phyloP scores from a whole-genome alignment of 1,140 invertebrate species.

The Ips typographus region DNA sequence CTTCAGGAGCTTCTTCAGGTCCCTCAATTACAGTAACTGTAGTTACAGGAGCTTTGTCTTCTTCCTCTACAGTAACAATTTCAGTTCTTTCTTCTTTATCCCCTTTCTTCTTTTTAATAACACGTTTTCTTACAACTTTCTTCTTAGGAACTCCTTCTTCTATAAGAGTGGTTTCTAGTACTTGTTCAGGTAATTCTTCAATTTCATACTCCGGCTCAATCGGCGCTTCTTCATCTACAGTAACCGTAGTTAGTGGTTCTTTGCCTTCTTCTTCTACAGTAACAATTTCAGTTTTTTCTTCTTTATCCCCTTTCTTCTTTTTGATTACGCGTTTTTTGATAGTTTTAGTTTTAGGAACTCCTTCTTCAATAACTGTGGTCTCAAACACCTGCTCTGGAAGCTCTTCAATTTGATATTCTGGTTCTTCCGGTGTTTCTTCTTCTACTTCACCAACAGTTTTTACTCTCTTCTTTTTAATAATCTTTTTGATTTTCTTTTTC shows the following conservation, averaged over 20 bases:
- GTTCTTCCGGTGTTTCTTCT: conserved; percentile 49
- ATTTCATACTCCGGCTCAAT: conserved; percentile 43
- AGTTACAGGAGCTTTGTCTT: conserved; percentile 46
- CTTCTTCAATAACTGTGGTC: conserved; percentile 31
- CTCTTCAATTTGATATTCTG: conserved; percentile 36
- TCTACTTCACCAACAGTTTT: conserved; percentile 52
- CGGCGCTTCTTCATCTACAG: conserved; percentile 42
- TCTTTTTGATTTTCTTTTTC: conserved; percentile 20
- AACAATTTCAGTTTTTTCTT: conserved; percentile 47
- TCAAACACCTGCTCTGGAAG: conserved; percentile 44
- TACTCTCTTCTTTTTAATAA: conserved; percentile 13
- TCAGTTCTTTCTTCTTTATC: conserved; percentile 48
- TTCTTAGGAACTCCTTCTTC: conserved; percentile 34
- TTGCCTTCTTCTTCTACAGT: conserved; percentile 52
- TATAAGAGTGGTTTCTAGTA: conserved; percentile 35
- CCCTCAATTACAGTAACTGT: conserved; percentile 45
- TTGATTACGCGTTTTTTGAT: conserved; percentile 39
- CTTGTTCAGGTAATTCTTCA: conserved; percentile 46
- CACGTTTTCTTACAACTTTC: conserved; percentile 32
- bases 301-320: conserved; percentile 48
- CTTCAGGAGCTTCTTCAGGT: conserved; percentile 47
- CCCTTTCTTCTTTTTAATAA: conserved; percentile 46
- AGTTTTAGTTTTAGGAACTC: conserved; percentile 34
- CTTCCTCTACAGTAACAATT: conserved; percentile 48
- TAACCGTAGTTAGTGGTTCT: conserved; percentile 48